These are phyloP conservation scores for Drosophila kepulauana DNA, from an alignment of 1,140 invertebrate genomes.

Conservation along the genomic window DNA sequence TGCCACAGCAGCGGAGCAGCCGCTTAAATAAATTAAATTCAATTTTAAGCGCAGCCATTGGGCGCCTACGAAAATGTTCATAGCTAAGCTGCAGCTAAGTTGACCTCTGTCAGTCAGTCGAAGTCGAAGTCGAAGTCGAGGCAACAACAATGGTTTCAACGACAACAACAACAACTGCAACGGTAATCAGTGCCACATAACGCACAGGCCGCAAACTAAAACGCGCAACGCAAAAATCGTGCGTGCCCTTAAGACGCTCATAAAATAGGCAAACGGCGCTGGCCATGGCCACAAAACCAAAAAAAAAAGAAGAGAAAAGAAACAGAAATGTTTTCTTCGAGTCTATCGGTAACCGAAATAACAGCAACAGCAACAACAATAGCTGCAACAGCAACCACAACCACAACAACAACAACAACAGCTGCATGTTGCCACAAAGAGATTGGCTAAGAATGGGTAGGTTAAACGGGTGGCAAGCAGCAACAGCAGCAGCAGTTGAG, in stretches of 20 bases:
- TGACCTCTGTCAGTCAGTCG: constrained; percentile 45
- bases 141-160: not conserved
- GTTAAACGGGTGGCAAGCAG: constrained; percentile 27
- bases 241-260: constrained; percentile 81
- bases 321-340: constrained; percentile 66
- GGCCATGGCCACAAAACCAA: constrained; percentile 36
- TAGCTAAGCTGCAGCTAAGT: constrained; percentile 30
- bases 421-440: constrained; percentile 21
- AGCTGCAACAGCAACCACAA: constrained; percentile 16
- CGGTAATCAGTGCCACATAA: constrained; percentile 81
- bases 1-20: constrained; percentile 15
- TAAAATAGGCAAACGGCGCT: constrained; percentile 66
- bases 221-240: constrained; percentile 81
- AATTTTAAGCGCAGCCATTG: constrained; percentile 66
- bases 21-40: constrained; percentile 76
- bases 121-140: constrained; percentile 10
- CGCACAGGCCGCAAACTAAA: constrained; percentile 69
- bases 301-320: constrained; percentile 57
- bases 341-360: constrained; percentile 55
- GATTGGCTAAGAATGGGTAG: constrained; percentile 37
- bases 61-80: constrained; percentile 50
- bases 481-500: not conserved
- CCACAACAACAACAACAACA: constrained; percentile 13
- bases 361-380: constrained; percentile 27
- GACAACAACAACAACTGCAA: constrained; percentile 44